A percentile compares a stretch with the other conserved stretches of the same genome.
Conservation (phyloP, 2,888 invertebrate genomes). For the Oegoconia quadripuncta region DNA sequence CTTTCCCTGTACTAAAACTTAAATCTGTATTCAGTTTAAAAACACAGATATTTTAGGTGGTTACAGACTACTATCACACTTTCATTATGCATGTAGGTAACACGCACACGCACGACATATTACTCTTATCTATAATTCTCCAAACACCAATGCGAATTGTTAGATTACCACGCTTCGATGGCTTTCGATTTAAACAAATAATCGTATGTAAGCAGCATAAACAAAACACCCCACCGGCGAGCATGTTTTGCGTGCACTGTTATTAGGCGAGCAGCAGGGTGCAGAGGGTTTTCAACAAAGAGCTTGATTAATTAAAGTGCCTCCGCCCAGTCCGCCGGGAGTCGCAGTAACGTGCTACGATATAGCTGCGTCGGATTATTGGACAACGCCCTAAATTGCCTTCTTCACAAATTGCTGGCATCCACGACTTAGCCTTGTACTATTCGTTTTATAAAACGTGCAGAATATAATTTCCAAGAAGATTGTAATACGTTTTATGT, state of each 20-base stretch:
- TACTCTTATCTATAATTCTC: no score
- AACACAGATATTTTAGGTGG: no score
- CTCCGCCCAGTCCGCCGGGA: conserved; percentile 65
- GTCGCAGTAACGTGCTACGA: conserved; percentile 37
- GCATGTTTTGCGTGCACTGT: conserved; percentile 57
- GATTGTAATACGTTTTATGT: no score
- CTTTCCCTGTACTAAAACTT: no score
- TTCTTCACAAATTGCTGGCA: conserved; percentile 24
- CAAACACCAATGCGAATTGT: conserved; percentile 20
- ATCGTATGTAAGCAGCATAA: conserved; percentile 47
- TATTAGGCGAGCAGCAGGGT: conserved; percentile 58
- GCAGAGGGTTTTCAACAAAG: conserved; percentile 56
- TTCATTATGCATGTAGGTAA: no score
- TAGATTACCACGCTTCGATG: conserved; percentile 43
- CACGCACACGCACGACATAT: no score
- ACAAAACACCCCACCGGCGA: conserved; percentile 48
- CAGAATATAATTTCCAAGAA: no score
- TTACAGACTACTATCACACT: no score
- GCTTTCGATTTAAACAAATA: conserved; percentile 62
- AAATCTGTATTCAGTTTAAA: no score
- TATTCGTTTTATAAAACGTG: no score
- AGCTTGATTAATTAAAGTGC: conserved; percentile 76
- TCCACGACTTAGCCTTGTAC: no score
- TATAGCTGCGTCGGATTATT: conserved; percentile 55
- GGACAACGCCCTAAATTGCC: conserved; percentile 47